These are phyloP conservation scores for Apis cerana DNA, from an alignment of 1,140 invertebrate genomes.

Conservation along the genomic window DNA sequence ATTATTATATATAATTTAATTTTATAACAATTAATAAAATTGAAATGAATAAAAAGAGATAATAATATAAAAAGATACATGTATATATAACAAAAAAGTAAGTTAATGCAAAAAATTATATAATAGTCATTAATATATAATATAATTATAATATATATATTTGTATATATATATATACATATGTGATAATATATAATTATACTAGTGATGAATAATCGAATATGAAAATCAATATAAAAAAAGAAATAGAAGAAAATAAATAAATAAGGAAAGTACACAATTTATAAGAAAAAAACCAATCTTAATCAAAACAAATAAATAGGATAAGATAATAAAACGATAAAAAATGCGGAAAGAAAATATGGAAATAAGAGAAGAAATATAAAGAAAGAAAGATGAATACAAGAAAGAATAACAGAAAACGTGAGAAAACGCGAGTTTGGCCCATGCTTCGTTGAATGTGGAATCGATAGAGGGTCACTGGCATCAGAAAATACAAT, in stretches of 20 bases:
- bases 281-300: conserved; percentile 8
- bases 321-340: conserved; percentile 10
- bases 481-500: conserved; percentile 80
- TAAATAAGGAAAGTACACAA: not conserved
- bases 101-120: not conserved
- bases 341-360: conserved; percentile 25
- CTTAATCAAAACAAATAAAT: conserved; percentile 3
- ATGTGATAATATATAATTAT: no score
- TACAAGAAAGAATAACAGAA: conserved; percentile 14
- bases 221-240: not conserved
- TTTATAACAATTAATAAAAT: not conserved
- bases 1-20: not conserved
- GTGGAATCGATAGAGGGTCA: conserved; percentile 81
- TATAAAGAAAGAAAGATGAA: conserved; percentile 28
- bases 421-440: conserved; percentile 56
- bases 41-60: not conserved
- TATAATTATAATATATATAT: no score
- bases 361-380: conserved; percentile 25
- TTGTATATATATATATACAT: no score
- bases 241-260: not conserved
- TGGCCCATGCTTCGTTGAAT: conserved; percentile 74
- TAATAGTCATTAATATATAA: no score
- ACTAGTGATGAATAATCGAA: no score
- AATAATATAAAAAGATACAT: not conserved
- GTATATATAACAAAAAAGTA: not conserved